Base-by-base conservation (phyloP, 2,888 invertebrate species). In the Tachina fera region DNA sequence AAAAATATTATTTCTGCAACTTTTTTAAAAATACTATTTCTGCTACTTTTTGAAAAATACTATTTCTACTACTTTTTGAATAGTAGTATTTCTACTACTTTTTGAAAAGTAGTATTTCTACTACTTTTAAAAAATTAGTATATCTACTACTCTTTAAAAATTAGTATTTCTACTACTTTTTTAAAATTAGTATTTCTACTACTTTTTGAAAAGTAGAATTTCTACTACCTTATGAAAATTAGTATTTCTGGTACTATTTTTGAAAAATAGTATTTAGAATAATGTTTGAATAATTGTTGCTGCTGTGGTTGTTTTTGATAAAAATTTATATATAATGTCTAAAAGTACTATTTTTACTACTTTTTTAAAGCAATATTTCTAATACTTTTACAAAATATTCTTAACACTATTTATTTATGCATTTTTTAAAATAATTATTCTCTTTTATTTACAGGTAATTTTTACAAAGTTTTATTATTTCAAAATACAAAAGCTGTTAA, bases 391-490 rank as follows among this genome's bases (percentile, higher is more conserved):
- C 19, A 70, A 70, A 22, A 43, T 31, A 31, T 31, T 31, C 31
- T 2, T 4, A 31, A 4, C 31, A 31, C 4, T 31, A 31, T 31
- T 31, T 31, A n/a, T 31, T 31, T 31, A 4, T 31, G 4, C 22
- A 22, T 22, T 31, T 31, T 31, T 31, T 31, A 31, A 49, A 56
- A 56, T 56, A 6, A 13, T 56, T 13, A 6, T 39, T 41, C 41
- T 43, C 41, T 61, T 61, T 41, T 61, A 43, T 61, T 61, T 61
- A 11, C 41, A 61, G 61, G 43, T 41, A 43, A 41, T 31, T 31
- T 31, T 31, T 31, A 6, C 31, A 31, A 31, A 31, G 31, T 31
- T 31, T 22, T 31, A 4, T 31, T 31, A 10, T 16, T 14, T 9
- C n/a, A 31, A 47, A 45, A 1, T 45, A 49, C 65, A 47, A 13